Evolutionary conservation across 1,140 invertebrate genomes (phyloP).

Genomic region (Drosophila lowei): DNA sequence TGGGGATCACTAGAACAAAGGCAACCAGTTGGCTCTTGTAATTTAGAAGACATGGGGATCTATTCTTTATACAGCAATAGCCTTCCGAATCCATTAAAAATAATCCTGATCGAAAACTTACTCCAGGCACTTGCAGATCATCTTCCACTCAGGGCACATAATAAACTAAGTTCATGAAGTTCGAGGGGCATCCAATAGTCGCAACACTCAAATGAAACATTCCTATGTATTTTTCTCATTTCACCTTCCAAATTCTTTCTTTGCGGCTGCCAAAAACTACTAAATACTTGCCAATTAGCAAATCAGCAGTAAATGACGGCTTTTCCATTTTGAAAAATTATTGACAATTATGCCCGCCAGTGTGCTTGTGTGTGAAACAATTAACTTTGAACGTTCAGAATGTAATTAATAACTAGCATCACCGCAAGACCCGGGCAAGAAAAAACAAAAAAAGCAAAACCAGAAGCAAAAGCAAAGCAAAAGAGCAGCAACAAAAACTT

Average conservation of each 20-base stretch:
- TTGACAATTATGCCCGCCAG: conserved; percentile 31
- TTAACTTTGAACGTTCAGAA: conserved; percentile 45
- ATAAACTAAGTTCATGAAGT: no score
- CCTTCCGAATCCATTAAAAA: no score
- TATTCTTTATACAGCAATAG: no score
- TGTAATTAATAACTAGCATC: conserved; percentile 31
- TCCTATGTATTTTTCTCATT: conserved; percentile 2
- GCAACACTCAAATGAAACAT: no score
- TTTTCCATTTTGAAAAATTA: conserved; percentile 53
- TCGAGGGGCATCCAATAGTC: no score
- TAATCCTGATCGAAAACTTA: no score
- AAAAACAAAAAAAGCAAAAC: neutral
- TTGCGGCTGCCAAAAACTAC: conserved; percentile 36
- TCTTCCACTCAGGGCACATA: neutral
- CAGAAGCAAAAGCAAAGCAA: neutral
- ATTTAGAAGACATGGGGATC: neutral
- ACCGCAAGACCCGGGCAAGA: conserved; percentile 7
- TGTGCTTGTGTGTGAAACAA: conserved; percentile 27
- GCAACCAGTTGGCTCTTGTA: no score
- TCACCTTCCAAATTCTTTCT: conserved; percentile 6
- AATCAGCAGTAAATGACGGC: conserved; percentile 68
- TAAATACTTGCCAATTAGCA: conserved; percentile 74
- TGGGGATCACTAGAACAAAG: no score
- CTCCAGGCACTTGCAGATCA: no score
- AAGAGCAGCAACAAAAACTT: conserved; percentile 15